Base-by-base conservation (phyloP, 2,888 invertebrate species). In the Lasioglossum zephyrum region DNA sequence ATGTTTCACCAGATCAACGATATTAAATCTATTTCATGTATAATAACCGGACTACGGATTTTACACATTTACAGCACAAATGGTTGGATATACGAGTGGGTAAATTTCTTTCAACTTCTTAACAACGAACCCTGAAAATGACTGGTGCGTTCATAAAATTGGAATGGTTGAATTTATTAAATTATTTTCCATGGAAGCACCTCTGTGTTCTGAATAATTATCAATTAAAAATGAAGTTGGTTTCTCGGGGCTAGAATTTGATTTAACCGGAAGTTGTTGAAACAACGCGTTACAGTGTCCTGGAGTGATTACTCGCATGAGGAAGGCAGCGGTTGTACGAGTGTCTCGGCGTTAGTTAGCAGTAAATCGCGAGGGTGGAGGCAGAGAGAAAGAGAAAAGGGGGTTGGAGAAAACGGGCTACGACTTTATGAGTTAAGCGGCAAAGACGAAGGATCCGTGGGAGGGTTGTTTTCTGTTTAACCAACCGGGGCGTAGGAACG, bases 391-490 rank as follows among this genome's bases (percentile, higher is more conserved):
- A 53, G 53, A n/a, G n/a, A 22, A 26, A 36, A 18, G 6, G 6
- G 18, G 0, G 8, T 44, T 13, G 6, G 31, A 26, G 63, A 26
- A 36, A 31, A 36, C 31, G 36, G 9, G 66, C 36, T 18, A 31
- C 31, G 36, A 36, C 66, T 66, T 66, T 66, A 36, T 36, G 66
- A 66, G 66, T 66, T 66, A 66, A 66, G 66, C 66, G 36, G 66
- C 66, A 36, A 66, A 66, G 66, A 66, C 66, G 66, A 36, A 36
- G 66, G 36, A 66, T 66, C 63, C 63, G 13, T 26, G 66, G 66
- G 36, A 36, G 66, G 36, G 66, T 36, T 66, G 66, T 66, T 66
- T 66, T 66, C 66, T 66, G 66, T 66, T 66, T 66, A 66, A 66
- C 66, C 66, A 36, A 36, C 66, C 66, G 66, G 66, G 36, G 66